These are phyloP conservation scores for Cynaeus angustus DNA, from an alignment of 2,888 invertebrate species.

Conservation along the genomic window DNA sequence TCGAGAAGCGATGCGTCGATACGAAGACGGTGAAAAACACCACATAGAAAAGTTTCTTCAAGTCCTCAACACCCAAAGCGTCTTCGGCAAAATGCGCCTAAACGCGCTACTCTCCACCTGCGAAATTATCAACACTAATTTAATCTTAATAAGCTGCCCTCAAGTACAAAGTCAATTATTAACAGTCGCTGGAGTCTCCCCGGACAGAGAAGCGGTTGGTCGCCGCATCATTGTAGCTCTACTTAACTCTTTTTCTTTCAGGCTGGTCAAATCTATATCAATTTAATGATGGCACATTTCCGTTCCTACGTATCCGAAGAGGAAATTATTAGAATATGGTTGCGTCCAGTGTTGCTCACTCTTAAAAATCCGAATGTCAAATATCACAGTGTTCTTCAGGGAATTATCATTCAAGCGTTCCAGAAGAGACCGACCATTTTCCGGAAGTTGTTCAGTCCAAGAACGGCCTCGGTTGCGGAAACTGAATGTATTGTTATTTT, in stretches of 20 bases:
- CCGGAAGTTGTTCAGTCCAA: conserved; percentile 10
- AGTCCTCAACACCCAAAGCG: conserved; percentile 14
- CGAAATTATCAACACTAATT: conserved; percentile 21
- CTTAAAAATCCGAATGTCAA: conserved; percentile 4
- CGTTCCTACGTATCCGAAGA: conserved; percentile 1
- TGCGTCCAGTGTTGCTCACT: conserved; percentile 6
- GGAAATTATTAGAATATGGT: conserved; percentile 9
- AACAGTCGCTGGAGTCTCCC: conserved; percentile 60
- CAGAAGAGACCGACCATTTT: conserved; percentile 23
- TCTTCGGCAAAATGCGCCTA: conserved; percentile 33
- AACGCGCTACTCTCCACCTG: conserved; percentile 12
- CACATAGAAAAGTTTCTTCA: conserved; percentile 45
- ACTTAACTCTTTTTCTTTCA: not conserved
- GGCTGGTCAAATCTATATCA: conserved; percentile 8
- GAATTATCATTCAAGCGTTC: conserved; percentile 1
- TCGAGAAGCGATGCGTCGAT: conserved; percentile 64
- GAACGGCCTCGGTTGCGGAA: conserved; percentile 35
- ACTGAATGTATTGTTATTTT: conserved; percentile 69
- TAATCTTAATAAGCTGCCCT: conserved; percentile 14
- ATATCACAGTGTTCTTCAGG: not conserved
- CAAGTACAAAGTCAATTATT: conserved; percentile 9
- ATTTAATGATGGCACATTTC: conserved; percentile 7
- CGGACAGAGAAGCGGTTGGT: conserved; percentile 6
- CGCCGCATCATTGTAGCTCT: too few relatives aligned
- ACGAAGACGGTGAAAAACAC: conserved; percentile 1